A percentile compares a stretch with the other conserved stretches of the same genome.
Evolutionary conservation across 1,140 invertebrate species (phyloP).

Genomic region (Mamestra configurata): DNA sequence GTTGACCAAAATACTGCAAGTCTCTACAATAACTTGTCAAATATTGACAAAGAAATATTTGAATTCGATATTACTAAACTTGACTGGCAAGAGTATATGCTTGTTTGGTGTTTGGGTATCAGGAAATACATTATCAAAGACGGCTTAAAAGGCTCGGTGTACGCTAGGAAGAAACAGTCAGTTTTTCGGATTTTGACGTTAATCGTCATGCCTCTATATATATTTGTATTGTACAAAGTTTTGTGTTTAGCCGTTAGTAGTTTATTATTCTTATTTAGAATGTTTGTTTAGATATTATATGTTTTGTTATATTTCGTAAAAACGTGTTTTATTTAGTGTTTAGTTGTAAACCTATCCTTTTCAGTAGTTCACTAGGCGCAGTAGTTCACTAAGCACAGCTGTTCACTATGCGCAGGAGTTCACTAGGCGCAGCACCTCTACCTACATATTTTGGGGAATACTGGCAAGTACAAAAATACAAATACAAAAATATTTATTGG

Average conservation of each 20-base stretch:
- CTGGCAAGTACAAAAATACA: too few relatives aligned
- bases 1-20: not conserved
- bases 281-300: not conserved
- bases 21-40: not conserved
- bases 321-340: not conserved
- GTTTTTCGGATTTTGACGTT: not conserved
- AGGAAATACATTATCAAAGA: slow-evolving; percentile 44
- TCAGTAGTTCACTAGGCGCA: too few relatives aligned
- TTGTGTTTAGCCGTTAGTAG: not conserved
- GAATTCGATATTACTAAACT: slow-evolving; percentile 41
- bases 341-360: too few relatives aligned
- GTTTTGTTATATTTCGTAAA: not conserved
- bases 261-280: not conserved
- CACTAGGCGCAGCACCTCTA: too few relatives aligned
- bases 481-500: too few relatives aligned
- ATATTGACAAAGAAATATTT: slow-evolving; percentile 35
- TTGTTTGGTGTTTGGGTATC: slow-evolving; percentile 38
- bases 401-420: too few relatives aligned
- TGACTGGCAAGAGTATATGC: not conserved
- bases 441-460: too few relatives aligned
- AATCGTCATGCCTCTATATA: not conserved
- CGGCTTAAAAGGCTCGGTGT: slow-evolving; percentile 9
- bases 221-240: not conserved
- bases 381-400: too few relatives aligned
- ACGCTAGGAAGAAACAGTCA: not conserved